Percentiles rank a stretch among this genome's conserved stretches.
Conservation (phyloP, 2,113 vertebrate species). For the Chinchilla lanigera region DNA sequence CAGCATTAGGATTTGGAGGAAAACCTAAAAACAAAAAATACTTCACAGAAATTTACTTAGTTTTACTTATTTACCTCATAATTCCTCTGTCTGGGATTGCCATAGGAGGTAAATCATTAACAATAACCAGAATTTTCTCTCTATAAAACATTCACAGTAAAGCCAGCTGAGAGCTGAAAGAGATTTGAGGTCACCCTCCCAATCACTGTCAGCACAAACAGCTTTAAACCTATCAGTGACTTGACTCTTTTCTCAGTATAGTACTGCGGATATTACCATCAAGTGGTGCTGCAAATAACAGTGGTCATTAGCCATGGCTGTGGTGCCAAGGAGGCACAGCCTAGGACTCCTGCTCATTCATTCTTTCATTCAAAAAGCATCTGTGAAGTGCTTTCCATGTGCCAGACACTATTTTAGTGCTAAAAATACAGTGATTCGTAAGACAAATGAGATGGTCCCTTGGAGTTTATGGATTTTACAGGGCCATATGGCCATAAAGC, state of each 20-base stretch:
- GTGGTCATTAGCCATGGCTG: neutral
- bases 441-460: neutral
- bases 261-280: neutral
- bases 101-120: neutral
- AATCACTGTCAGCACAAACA: neutral
- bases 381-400: neutral
- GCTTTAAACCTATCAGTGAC: neutral
- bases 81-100: neutral
- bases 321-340: neutral
- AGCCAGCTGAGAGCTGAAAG: neutral
- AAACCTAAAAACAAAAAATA: neutral
- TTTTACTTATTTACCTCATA: conserved; percentile 54
- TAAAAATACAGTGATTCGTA: neutral
- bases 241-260: neutral
- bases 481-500: neutral
- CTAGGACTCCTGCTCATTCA: neutral
- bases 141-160: neutral
- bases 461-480: neutral
- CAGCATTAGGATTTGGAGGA: neutral
- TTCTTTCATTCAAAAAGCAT: neutral
- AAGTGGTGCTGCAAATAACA: neutral
- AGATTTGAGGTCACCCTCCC: neutral
- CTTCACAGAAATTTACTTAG: conserved; percentile 38
- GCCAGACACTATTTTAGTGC: neutral
- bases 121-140: neutral